Base-by-base conservation (phyloP, 2,888 invertebrate species). In the Drosophila eohydei region DNA sequence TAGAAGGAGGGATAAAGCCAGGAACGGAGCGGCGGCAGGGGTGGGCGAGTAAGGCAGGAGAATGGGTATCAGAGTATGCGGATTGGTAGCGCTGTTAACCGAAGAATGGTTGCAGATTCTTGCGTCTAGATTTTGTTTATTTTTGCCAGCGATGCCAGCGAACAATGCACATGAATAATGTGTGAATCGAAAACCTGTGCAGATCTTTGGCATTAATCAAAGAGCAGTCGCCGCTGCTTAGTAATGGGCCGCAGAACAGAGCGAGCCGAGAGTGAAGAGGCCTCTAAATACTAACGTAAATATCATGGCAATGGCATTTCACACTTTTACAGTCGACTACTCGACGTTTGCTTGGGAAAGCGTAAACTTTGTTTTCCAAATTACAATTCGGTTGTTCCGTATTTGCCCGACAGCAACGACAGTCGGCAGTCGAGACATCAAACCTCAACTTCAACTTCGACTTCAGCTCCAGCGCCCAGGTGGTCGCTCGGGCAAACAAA, bases 151-250 rank as follows among this genome's bases (percentile, higher is more conserved):
- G 77, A 71, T 78, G 67, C 77, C 32, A 54, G 65, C 26, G 78
- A 90, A 86, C 86, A 86, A 85, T 85, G 85, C 89, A 88, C 86
- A 90, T 86, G 90, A 86, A 86, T 90, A 90, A 86, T 86, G 86
- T 86, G 86, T 86, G 86, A 86, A 86, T 88, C 86, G 76, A 80
- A 77, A 88, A 88, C 86, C 86, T 86, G 89, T 80, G 89, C 89
- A 73, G 89, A 83, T 83, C 89, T 79, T 40, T 89, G 89, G 88
- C 84, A 89, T 84, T 84, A 84, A 84, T 84, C 89, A 84, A 84
- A 84, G 89, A 82, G 65, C 82, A 72, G 75, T 81, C 81, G 85
- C 83, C 85, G 85, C 82, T 48, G 58, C 38, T 30, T 38, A 21
- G 72, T 86, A 88, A 83, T 83, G 83, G 86, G 71, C 83, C 76